Base-by-base conservation (phyloP, 92 coral and sea anemone genomes). In the Epizoanthus scotinus region DNA sequence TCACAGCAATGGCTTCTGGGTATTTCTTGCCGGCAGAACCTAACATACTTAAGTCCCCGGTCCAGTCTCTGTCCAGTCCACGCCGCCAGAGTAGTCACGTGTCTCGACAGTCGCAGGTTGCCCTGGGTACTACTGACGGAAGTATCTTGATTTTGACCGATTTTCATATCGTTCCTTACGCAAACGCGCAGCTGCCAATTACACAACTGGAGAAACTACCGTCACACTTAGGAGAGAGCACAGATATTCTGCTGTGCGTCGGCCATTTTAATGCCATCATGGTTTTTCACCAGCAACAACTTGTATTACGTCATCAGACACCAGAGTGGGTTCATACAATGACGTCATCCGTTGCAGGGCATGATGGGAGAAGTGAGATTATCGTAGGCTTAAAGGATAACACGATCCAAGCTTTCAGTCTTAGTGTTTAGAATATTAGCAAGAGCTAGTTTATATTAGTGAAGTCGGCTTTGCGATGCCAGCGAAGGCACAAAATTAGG, bases 1-100 rank as follows among this genome's bases (percentile, higher is more conserved):
- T 92, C 53, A 92, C 86, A 31, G 88, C 97, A 77, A 92, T 92
- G 97, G 60, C 88, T 63, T 78, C 88, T 69, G 97, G 97, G 73
- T 92, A 89, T 67, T 92, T 92, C 28, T 25, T 92, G 34, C 86
- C 86, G 28, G 70, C 72, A 54, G 90, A 83, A 56, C 84, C 87
- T 18, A 86, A 80, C 60, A 77, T 65, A 5, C 91, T 89, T n/a
- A 58, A 83, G n/a, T 89, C 97, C 14, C 97, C 97, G 13, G 84
- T 87, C 29, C 92, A 90, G 67, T 47, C 85, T 22, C 81, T 89
- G 26, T 78, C 91, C 24, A 81, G 89, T 28, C 92, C 92, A 8
- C 84, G 92, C 52, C 86, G 82, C 17, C 92, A 80, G 36, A 85
- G 86, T 61, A 26, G 62, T 67, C 77, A 75, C 60, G 61, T 84